Base-by-base conservation (phyloP, 2,797 vertebrate species). In the Melanotaenia pygmaea region DNA sequence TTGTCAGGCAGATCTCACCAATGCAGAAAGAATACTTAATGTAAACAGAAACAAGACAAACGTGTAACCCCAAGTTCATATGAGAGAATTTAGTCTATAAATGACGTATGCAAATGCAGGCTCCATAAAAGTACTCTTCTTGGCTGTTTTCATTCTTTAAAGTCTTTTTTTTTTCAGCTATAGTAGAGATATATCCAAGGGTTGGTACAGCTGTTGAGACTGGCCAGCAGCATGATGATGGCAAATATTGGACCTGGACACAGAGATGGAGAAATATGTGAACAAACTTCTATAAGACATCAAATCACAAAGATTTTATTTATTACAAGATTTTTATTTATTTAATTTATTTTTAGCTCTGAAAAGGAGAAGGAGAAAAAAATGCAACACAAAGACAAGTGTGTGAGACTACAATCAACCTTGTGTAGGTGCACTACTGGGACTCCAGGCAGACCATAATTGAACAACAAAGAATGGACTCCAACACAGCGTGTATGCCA, bases 401-500 rank as follows among this genome's bases (percentile, higher is more conserved):
- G n/a, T 10, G n/a, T n/a, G 24, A 13, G 24, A 1, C 22, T 3
- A 12, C 24, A 10, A 74, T 82, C n/a, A 56, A 90, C 96, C 96
- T 18, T 96, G 86, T 0, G 90, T 82, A 0, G 95, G 96, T 4
- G 95, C 96, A 0, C 93, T 94, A 74, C 86, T 81, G 18, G 92
- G 91, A 0, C 96, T 96, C 96, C 96, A 98, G 30, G 95, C 96
- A 0, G 96, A 95, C 97, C 96, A 97, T 85, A 97, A 87, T 89
- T 97, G 96, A 72, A 97, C 88, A 30, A 94, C 94, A 86, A 97
- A 97, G 77, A 97, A 97, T 0, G 96, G 96, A 0, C 95, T 95
- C 96, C 96, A 97, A 88, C 96, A 97, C 78, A 94, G 57, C 0
- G 95, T 65, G 0, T 97, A 96, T 28, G 94, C 89, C 83, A 96